Base-by-base conservation (phyloP, 2,888 invertebrate genomes). In the Dioctria rufipes region DNA sequence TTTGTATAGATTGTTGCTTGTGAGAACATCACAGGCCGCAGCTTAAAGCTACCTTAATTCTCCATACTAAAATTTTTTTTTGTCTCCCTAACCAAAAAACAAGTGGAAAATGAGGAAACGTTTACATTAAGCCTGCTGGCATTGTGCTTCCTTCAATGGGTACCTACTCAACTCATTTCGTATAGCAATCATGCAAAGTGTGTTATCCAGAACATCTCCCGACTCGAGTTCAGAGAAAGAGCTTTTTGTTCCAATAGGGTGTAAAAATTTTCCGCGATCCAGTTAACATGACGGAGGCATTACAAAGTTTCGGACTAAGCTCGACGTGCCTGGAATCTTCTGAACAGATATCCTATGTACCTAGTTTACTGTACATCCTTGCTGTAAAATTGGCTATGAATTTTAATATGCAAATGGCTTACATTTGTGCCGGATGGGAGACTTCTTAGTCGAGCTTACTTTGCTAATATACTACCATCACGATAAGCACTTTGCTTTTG, bases 231-330 rank as follows among this genome's bases (percentile, higher is more conserved):
- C 13, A 6, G 43, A 13, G 60, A 5, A 3, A 8, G 11, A 51
- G 71, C 11, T 37, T 54, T 71, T 71, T 71, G 40, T 71, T 40
- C 54, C 39, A 39, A 54, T 54, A 3, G 54, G 40, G 51, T 71
- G 51, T 54, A 54, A 71, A 71, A 71, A 71, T 54, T 71, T 51
- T 71, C 54, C 71, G 54, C 71, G 71, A 71, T 37, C 54, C 71
- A 40, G 71, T 49, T 51, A 49, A 46, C n/a, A 71, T 60, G n/a
- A n/a, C 13, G 5, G 11, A 5, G 60, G 13, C 60, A 60, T 60
- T 60, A 71, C 69, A 49, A 42, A 42, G 49, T 37, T 51, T 60
- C 13, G 60, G 60, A 60, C 60, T 60, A 13, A 60, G n/a, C 60
- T 11, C 5, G 60, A 60, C 60, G 60, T 60, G 60, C 60, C 60